Base-by-base conservation (phyloP, 2,888 invertebrate species). In the Eugnorisma glareosa region DNA sequence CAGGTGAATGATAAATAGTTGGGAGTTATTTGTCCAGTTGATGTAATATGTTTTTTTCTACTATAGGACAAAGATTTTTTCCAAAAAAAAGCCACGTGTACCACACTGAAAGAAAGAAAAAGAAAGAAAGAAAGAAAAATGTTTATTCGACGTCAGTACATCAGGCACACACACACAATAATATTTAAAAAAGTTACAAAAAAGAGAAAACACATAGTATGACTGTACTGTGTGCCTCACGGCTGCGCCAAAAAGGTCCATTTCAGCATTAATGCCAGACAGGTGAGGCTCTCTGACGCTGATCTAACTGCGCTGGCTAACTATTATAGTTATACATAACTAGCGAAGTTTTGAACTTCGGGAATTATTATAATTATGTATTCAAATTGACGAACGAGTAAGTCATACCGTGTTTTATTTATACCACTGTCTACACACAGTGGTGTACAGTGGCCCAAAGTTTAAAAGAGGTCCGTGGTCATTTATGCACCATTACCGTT, bases 401-500 rank as follows among this genome's bases (percentile, higher is more conserved):
- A n/a, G 13, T 63, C 37, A 15, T n/a, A 37, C 37, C n/a, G 15
- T 37, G 13, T 63, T 37, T 15, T 31, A 37, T n/a, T 63, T 63
- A 18, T 5, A n/a, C 64, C 64, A 64, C 31, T 64, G 8, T 31
- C 7, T 15, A 15, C 15, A 21, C 24, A 68, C 40, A 70, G 45
- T 67, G 37, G 77, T 54, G 67, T 31, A 51, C 67, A 67, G 69
- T 64, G 37, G 77, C 37, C 70, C 31, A 45, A 66, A 67, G 66
- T 77, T 79, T 75, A 75, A 86, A 87, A 80, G 78, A 84, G 77
- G 72, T 70, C 70, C 71, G 79, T 73, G 74, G 77, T 74, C 82
- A 81, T 86, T 86, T 63, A 48, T 72, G 82, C 45, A 35, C 75
- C 68, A 81, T 88, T 84, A 88, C 79, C 80, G 78, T 73, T 82